Evolutionary conservation across 2,113 vertebrate species (phyloP).

Genomic region (Climacteris rufus): DNA sequence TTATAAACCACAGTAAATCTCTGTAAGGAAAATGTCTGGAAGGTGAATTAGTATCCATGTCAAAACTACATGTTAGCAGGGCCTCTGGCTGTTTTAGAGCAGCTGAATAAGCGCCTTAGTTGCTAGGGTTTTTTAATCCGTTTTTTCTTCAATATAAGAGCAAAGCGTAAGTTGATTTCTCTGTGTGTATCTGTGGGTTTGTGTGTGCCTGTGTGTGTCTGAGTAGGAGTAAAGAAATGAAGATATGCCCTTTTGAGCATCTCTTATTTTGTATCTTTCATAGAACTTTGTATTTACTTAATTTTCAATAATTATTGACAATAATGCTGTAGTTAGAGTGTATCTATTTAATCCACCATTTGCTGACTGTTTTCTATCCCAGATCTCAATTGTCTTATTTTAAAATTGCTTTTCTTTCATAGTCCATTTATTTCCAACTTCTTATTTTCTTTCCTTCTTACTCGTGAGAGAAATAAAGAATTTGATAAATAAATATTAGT

Average conservation of each 20-base stretch:
- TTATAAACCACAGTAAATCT: background rate
- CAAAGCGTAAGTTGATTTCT: background rate
- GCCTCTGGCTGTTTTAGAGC: background rate
- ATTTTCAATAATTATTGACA: background rate
- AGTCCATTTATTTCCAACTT: background rate
- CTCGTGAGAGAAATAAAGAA: background rate
- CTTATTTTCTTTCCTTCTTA: background rate
- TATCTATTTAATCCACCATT: background rate
- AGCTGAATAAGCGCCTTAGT: background rate
- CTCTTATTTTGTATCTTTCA: background rate
- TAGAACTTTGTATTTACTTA: background rate
- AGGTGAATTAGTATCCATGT: constrained; percentile 15
- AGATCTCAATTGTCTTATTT: background rate
- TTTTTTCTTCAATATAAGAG: background rate
- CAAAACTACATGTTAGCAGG: background rate
- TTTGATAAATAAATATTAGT: background rate
- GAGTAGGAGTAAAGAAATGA: background rate
- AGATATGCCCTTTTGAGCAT: background rate
- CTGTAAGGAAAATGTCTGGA: background rate
- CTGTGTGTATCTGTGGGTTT: background rate
- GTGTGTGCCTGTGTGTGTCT: background rate
- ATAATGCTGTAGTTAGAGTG: background rate
- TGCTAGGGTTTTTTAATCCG: background rate
- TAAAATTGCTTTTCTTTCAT: background rate
- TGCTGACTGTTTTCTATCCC: background rate